Base-by-base conservation (phyloP, 53 echinoderm and acorn worm species). In the Arbacia lixula region DNA sequence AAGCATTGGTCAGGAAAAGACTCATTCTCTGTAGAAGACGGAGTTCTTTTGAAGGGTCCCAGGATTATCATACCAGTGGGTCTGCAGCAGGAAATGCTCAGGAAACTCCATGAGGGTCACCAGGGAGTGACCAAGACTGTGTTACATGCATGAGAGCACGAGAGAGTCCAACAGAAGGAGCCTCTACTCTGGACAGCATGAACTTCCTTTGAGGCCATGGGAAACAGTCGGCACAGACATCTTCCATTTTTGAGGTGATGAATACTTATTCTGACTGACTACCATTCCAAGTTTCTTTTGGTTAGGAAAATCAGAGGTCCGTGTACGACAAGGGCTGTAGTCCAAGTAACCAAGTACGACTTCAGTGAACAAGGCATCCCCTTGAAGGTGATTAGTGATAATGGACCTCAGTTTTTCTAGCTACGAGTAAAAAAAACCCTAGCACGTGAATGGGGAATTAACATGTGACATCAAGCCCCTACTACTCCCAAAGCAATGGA, bases 61-160 rank as follows among this genome's bases (percentile, higher is more conserved):
- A 80, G 81, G 20, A 61, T 61, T 66, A 22, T 84, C 68, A 64
- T 85, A 46, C 86, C 86, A 28, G 46, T 55, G 29, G 33, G n/a
- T 11, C 6, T 85, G 74, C 74, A 86, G 57, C 40, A 57, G 28
- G 85, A 86, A 14, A 14, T 67, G 27, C 42, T 82, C 10, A 12
- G 69, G 17, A 82, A 82, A 38, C 49, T 80, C 11, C 81, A 87
- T 52, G 38, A 20, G 16, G 80, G 82, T 37, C 87, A 87, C 68
- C 71, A 87, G 55, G 87, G 87, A 3, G 60, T 87, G 14, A 72
- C 53, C 36, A 88, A 88, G 71, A 71, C 32, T 87, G 88, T 46
- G 19, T 6, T 31, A 39, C 66, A 36, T 88, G 88, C 88, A 82
- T n/a, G 67, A 20, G 42, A 67, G 53, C 42, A 81, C 50, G 81